Conservation (phyloP, 2,888 invertebrate species). For the Tineola bisselliella region DNA sequence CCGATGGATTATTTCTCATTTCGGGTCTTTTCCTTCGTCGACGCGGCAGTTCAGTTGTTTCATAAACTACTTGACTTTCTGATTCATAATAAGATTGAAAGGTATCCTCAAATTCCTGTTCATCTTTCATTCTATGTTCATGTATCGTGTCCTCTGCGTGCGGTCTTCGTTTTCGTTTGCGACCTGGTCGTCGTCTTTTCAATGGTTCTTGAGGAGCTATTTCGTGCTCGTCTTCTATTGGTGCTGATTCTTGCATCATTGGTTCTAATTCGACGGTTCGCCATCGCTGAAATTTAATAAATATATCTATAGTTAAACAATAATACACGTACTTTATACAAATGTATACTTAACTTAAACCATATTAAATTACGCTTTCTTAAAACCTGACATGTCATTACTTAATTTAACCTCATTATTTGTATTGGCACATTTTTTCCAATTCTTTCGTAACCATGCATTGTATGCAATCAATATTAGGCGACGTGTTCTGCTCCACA, state of each 20-base stretch:
- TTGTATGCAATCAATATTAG: slow-evolving; percentile 18
- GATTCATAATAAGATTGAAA: slow-evolving; percentile 14
- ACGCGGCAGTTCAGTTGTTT: slow-evolving; percentile 31
- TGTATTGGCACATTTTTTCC: background rate
- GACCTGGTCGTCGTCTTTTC: slow-evolving; percentile 52
- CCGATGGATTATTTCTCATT: slow-evolving; percentile 37
- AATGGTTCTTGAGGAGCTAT: slow-evolving; percentile 36
- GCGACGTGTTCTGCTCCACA: slow-evolving; percentile 35
- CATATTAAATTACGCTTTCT: background rate
- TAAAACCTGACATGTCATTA: background rate
- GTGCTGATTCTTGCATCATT: slow-evolving; percentile 26
- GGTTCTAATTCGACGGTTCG: slow-evolving; percentile 46
- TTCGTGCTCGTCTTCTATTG: slow-evolving; percentile 38
- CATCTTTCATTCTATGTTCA: background rate
- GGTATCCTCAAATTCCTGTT: slow-evolving; percentile 10
- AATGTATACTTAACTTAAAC: background rate
- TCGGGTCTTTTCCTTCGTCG: slow-evolving; percentile 44
- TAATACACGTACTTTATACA: no score
- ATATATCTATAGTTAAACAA: no score
- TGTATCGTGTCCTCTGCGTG: slow-evolving; percentile 32
- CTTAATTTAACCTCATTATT: slow-evolving; percentile 4
- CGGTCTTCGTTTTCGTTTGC: slow-evolving; percentile 73
- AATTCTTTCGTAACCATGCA: slow-evolving; percentile 21
- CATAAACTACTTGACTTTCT: slow-evolving; percentile 15
- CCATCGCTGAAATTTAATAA: slow-evolving; percentile 67